Percentiles rank a stretch among this genome's conserved stretches.
Conservation (phyloP, 2,113 vertebrate species). For the Gasterosteus aculeatus region DNA sequence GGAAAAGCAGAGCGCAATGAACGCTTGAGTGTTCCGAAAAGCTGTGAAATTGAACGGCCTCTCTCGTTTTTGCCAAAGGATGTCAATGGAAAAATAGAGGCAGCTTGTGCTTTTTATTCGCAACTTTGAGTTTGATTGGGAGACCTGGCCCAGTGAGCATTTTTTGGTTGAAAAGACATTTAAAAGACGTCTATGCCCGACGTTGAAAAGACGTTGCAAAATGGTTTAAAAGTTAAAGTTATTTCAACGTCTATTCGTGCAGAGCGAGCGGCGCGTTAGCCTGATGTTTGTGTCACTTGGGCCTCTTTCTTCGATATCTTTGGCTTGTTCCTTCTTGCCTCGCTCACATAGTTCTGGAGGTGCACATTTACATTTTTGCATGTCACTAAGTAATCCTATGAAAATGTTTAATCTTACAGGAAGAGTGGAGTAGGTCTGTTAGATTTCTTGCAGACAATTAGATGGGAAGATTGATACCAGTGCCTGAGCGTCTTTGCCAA, state of each 20-base stretch:
- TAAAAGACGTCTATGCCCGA: no score
- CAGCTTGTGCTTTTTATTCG: constrained; percentile 73
- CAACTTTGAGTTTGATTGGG: constrained; percentile 77
- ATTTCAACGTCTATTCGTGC: no score
- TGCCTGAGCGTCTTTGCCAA: not conserved
- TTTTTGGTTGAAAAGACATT: no score
- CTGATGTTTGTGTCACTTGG: constrained; percentile 39
- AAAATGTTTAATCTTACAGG: not conserved
- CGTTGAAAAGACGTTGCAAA: no score
- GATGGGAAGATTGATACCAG: not conserved
- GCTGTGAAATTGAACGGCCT: constrained; percentile 88
- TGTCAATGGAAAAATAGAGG: constrained; percentile 76
- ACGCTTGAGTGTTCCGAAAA: constrained; percentile 85
- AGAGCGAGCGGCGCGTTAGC: constrained; percentile 30
- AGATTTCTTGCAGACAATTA: not conserved
- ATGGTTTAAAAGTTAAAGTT: no score
- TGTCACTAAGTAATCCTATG: not conserved
- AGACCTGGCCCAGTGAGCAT: no score
- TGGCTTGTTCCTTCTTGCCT: not conserved
- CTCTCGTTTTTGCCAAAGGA: constrained; percentile 77
- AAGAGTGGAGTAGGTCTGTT: not conserved
- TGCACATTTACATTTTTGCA: not conserved
- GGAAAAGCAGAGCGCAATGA: constrained; percentile 85
- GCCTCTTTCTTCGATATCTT: constrained; percentile 7
- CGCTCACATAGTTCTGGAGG: not conserved